These are phyloP conservation scores for Chorisops tibialis DNA, from an alignment of 2,888 invertebrate genomes.

Conservation along the genomic window DNA sequence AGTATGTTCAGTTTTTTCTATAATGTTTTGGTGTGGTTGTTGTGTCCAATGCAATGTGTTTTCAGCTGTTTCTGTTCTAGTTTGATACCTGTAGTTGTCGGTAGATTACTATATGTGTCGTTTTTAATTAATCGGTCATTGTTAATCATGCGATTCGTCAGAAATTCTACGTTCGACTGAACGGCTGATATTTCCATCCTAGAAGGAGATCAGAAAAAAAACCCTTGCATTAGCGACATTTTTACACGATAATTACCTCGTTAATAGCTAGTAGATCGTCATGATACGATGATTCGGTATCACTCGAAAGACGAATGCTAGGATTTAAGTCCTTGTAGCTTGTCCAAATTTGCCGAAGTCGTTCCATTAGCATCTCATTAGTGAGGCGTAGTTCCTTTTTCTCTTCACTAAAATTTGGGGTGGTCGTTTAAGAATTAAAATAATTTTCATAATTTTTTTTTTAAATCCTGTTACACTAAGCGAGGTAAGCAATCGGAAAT, in stretches of 20 bases:
- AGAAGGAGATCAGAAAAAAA: constrained; percentile 33
- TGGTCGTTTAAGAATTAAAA: background rate
- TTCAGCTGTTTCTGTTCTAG: too few species aligned
- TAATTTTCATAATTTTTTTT: constrained; percentile 2
- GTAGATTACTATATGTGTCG: constrained; percentile 29
- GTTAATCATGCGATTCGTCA: constrained; percentile 50
- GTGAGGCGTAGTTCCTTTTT: constrained; percentile 47
- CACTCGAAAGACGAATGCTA: constrained; percentile 1
- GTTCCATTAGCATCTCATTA: constrained; percentile 50
- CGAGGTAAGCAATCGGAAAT: too few species aligned
- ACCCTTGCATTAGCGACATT: constrained; percentile 28
- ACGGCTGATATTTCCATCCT: constrained; percentile 53
- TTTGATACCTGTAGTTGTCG: constrained; percentile 27
- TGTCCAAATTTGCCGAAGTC: constrained; percentile 49
- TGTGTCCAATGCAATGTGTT: too few species aligned
- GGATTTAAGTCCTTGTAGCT: constrained; percentile 46
- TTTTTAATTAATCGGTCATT: constrained; percentile 41
- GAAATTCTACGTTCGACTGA: constrained; percentile 53
- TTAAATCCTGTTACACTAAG: background rate
- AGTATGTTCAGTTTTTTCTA: too few species aligned
- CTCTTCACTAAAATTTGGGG: constrained; percentile 41
- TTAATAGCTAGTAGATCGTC: background rate
- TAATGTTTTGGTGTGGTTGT: background rate
- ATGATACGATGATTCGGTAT: background rate
- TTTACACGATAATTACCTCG: background rate